Conservation (phyloP, 2,113 vertebrate species). For the Orycteropus afer region DNA sequence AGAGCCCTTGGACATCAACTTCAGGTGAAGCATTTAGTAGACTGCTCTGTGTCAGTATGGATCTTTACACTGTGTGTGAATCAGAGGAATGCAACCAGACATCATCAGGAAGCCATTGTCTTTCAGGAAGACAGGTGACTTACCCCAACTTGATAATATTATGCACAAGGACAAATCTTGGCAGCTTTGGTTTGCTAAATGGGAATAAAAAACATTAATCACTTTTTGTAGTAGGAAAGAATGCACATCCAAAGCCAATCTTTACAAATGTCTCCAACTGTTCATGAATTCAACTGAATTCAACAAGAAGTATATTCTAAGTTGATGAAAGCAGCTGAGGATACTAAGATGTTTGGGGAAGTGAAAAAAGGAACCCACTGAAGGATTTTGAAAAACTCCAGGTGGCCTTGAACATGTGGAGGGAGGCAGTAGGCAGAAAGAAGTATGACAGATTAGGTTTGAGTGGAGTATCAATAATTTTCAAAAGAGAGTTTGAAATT, state of each 20-base stretch:
- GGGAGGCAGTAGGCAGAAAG: neutral
- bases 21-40: slow-evolving; percentile 18
- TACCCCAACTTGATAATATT: neutral
- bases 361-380: neutral
- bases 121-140: neutral
- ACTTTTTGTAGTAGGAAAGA: slow-evolving; percentile 22
- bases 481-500: slow-evolving; percentile 43
- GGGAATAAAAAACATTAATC: neutral
- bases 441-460: neutral
- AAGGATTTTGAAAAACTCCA: slow-evolving; percentile 47
- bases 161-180: slow-evolving; percentile 7
- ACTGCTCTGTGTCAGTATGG: neutral
- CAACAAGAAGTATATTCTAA: neutral
- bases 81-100: neutral
- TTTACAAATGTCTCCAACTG: neutral
- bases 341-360: slow-evolving; percentile 34
- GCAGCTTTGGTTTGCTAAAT: slow-evolving; percentile 42
- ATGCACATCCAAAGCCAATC: slow-evolving; percentile 2
- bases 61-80: neutral
- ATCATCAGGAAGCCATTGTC: neutral
- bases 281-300: neutral
- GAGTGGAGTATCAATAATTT: slow-evolving; percentile 9
- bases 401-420: neutral
- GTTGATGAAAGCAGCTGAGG: slow-evolving; percentile 10
- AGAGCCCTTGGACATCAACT: neutral